phyloP scores from a whole-genome alignment of 2,888 invertebrate genomes.

The Mesorhabditis sp. region DNA sequence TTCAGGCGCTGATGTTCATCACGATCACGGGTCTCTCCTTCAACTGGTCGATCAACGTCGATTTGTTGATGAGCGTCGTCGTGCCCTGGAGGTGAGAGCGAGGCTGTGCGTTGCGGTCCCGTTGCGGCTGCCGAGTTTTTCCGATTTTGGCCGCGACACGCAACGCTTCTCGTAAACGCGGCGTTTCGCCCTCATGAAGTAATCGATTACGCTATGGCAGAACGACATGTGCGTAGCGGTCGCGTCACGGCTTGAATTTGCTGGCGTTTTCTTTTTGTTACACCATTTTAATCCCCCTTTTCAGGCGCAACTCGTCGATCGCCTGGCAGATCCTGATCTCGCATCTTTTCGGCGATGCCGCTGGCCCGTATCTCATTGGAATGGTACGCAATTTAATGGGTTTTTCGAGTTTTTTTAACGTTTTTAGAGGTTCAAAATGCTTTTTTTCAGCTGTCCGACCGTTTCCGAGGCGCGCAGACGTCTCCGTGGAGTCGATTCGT shows the following conservation, averaged over 20 bases:
- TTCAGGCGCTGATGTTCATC: conserved; percentile 62
- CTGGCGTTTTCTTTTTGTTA: conserved; percentile 62
- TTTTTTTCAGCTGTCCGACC: conserved; percentile 42
- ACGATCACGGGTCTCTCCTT: conserved; percentile 74
- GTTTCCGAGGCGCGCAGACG: conserved; percentile 31
- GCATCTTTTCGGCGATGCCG: conserved; percentile 94
- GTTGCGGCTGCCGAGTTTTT: too few relatives aligned
- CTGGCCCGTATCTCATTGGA: conserved; percentile 93
- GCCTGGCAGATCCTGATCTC: conserved; percentile 94
- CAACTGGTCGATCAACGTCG: conserved; percentile 96
- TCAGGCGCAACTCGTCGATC: conserved; percentile 85
- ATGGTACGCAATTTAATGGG: conserved; percentile 18
- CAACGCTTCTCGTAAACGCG: too few relatives aligned
- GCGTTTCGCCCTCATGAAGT: too few relatives aligned
- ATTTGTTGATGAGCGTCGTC: conserved; percentile 67
- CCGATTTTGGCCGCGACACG: too few relatives aligned
- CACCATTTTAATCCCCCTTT: conserved; percentile 89
- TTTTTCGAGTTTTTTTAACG: neutral
- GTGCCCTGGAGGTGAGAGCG: too few relatives aligned
- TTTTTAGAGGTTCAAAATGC: neutral
- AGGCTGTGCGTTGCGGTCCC: too few relatives aligned
- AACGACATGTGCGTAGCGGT: conserved; percentile 15
- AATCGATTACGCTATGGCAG: too few relatives aligned
- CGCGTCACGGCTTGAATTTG: conserved; percentile 58
- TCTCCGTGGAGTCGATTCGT: conserved; percentile 23